Evolutionary conservation across 2,113 vertebrate genomes (phyloP), one percentile per base, ranked within the genome.

Genomic region (Leptodactylus fuscus): DNA sequence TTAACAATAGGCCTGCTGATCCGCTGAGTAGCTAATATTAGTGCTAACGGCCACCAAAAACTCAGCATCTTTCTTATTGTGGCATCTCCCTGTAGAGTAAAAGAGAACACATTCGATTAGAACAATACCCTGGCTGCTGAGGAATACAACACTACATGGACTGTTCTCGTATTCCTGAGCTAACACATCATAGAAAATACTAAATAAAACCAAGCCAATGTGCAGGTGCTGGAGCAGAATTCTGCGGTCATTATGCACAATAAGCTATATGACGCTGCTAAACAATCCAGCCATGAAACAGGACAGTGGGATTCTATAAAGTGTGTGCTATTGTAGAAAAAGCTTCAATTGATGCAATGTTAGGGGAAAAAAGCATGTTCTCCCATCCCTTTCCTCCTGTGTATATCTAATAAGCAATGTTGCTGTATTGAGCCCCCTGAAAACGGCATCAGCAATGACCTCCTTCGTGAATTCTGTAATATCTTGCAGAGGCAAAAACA

Each of bases 1-100:
- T 99, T 99, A 90, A 99, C 98, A 8, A 99, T 97, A 12, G 98
- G 98, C 75, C 98, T 92, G 44, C 98, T 99, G 91, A 99, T 99
- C 67, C 98, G 90, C 91, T 99, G 98, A 7, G 98, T 99, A 34
- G 98, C 98, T 89, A 99, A 88, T 90, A 98, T 98, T 81, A 99
- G 95, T 0, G 98, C 97, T 91, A 99, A 89, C 27, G 98, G 98
- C 98, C 98, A 99, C 98, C 98, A 99, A 92, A 99, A 99, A 85
- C 94, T 96, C 88, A 99, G 92, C 98, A 99, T 99, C 94, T 97
- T 99, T 87, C 93, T 96, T 91, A 99, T 92, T 1, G 97, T 98
- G 77, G 97, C 96, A 34, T 99, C 97, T 7, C 98, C 98, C 98
- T 99, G 90, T 1, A 90, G 87, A 80, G 41, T 87, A 87, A 76